Conservation (phyloP, 2,888 invertebrate genomes). For the Volucella bombylans region DNA sequence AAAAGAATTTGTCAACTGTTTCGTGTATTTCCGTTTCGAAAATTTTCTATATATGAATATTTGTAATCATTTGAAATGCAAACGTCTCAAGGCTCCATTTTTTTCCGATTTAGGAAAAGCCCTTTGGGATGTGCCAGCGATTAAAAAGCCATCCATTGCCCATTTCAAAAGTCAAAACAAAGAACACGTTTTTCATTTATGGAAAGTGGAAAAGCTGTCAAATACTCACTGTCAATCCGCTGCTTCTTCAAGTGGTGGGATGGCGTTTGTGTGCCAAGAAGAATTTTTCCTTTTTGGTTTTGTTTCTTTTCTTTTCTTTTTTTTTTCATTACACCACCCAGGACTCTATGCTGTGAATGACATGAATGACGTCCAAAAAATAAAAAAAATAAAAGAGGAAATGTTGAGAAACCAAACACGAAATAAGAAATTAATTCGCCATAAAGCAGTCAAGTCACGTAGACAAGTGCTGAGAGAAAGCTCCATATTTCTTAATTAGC, state of each 20-base stretch:
- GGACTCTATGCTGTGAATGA: constrained; percentile 36
- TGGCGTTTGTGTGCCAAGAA: constrained; percentile 22
- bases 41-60: constrained; percentile 9
- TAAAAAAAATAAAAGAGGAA: constrained; percentile 27
- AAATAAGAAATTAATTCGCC: constrained; percentile 73
- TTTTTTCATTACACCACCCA: not conserved
- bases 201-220: constrained; percentile 54
- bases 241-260: constrained; percentile 3
- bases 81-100: constrained; percentile 33
- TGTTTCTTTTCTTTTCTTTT: too few relatives aligned
- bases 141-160: constrained; percentile 56
- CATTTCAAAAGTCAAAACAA: constrained; percentile 45
- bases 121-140: constrained; percentile 47
- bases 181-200: constrained; percentile 62
- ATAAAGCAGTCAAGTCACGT: constrained; percentile 73
- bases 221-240: constrained; percentile 35
- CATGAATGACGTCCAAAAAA: constrained; percentile 47
- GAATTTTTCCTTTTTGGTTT: not conserved
- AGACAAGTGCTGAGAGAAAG: constrained; percentile 70
- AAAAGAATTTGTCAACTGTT: constrained; percentile 46
- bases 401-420: constrained; percentile 69
- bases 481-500: constrained; percentile 74
- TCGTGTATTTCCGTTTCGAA: constrained; percentile 30
- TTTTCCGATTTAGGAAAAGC: constrained; percentile 7
- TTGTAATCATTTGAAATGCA: constrained; percentile 32